These are phyloP conservation scores for Acleris sparsana DNA, from an alignment of 2,888 invertebrate genomes.

Conservation along the genomic window DNA sequence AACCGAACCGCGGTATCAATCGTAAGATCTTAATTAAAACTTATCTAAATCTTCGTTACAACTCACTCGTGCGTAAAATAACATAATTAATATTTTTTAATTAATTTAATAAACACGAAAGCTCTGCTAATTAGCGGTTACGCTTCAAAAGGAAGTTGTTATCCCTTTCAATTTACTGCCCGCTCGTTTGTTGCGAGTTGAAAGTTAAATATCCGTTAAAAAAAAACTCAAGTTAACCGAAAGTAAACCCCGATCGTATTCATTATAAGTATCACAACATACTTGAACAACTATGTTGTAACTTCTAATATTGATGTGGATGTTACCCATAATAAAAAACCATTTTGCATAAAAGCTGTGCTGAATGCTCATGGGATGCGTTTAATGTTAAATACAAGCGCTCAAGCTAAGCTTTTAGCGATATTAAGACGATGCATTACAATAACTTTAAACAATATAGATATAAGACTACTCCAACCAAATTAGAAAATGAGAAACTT, in stretches of 20 bases:
- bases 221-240: not conserved
- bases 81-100: conserved; percentile 52
- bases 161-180: conserved; percentile 10
- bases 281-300: not conserved
- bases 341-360: too few species aligned
- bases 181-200: not conserved
- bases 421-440: too few species aligned
- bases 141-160: conserved; percentile 37
- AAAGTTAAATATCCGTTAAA: not conserved
- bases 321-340: too few species aligned
- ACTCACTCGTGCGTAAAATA: conserved; percentile 50
- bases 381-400: too few species aligned
- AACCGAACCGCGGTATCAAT: conserved; percentile 5
- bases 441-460: too few species aligned
- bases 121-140: conserved; percentile 48
- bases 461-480: too few species aligned
- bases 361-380: too few species aligned
- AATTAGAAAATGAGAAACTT: not conserved
- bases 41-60: conserved; percentile 39
- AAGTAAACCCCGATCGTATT: not conserved
- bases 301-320: too few species aligned
- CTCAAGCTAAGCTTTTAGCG: too few species aligned
- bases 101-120: conserved; percentile 51
- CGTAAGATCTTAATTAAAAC: conserved; percentile 17
- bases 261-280: too few species aligned